Evolutionary conservation across 2,113 vertebrate species (phyloP), one percentile per base, ranked within the genome.

Genomic region (Barnardius zonarius): DNA sequence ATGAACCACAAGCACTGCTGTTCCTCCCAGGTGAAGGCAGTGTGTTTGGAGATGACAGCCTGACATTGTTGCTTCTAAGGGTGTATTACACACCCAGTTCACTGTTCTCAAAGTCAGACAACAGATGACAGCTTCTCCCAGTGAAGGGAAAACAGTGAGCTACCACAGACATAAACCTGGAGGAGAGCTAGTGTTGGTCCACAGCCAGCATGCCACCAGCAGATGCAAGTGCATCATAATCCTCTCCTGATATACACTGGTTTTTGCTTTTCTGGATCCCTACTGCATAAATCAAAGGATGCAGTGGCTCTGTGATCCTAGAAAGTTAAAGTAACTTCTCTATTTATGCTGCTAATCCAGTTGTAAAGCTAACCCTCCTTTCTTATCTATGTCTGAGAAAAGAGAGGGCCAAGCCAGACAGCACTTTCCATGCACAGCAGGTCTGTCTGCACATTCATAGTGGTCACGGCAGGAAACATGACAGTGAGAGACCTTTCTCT

Each of bases 171-270:
- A 10, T 35, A 35, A 67, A 31, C 17, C 12, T 33, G 52, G n/a
- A 76, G 44, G 17, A 66, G 23, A 52, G 25, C 24, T 37, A 8
- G 6, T 3, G 44, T 6, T 15, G 51, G 69, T 35, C 33, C 33
- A 30, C 52, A 48, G 25, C 64, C 7, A 1, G 48, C 17, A 13
- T 0, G 6, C 41, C 35, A 20, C 18, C 59, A 72, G 64, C 76
- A 67, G 41, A 14, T 11, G 35, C 23, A 30, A 46, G n/a, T 2
- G 15, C 72, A 7, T 10, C 3, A 0, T 6, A 27, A 57, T 63
- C 68, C 68, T 80, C 57, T 10, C 79, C 62, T 22, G 18, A n/a
- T 66, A 23, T 9, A 73, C 1, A 1, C 44, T 62, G 11, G 13
- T 35, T 74, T 28, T 9, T 0, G 2, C 28, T 41, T 43, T 51